Base-by-base conservation (phyloP, 1,140 invertebrate species). In the Scaptomyza pallida region DNA sequence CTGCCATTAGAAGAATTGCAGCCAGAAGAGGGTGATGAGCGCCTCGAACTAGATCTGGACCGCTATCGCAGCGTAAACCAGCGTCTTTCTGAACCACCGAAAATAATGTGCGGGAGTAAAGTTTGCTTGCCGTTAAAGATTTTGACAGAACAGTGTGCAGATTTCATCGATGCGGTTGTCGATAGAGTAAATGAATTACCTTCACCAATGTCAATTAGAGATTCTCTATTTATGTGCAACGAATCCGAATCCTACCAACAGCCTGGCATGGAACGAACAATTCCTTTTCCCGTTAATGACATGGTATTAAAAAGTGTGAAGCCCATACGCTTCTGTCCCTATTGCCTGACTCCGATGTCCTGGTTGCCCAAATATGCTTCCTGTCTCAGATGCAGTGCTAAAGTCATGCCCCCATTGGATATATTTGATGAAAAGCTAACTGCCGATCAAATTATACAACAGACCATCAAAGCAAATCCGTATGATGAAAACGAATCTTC, bases 281-380 rank as follows among this genome's bases (percentile, higher is more conserved):
- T 79, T 8, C 68, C 67, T 1, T 23, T 73, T 3, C 52, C 80
- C 0, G 1, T 56, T 0, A 41, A 17, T n/a, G 61, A 81, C 3
- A 13, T 60, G 1, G 40, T 61, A 0, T 30, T 51, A 0, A 9
- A 16, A 3, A 63, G 43, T n/a, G 26, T 78, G 0, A 81, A 81
- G 26, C 71, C 78, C 8, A 78, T 79, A 41, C 75, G 83, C 3
- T 77, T 50, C 37, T 88, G 83, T 26, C 83, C 83, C 0, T 21
- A 82, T 17, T 88, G 83, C 40, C 9, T 79, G n/a, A 48, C 10
- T 0, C 0, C 72, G 0, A 69, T 89, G 69, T 89, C 83, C 3
- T 88, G 72, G 75, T 16, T 88, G 13, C 82, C 82, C 0, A 88
- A 64, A 21, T 73, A 57, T 5, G 59, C 55, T 0, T 4, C 43